A percentile compares a stretch with the other conserved stretches of the same genome.
These are phyloP conservation scores for Callospermophilus lateralis DNA, from an alignment of 2,113 vertebrate genomes.

Conservation along the genomic window DNA sequence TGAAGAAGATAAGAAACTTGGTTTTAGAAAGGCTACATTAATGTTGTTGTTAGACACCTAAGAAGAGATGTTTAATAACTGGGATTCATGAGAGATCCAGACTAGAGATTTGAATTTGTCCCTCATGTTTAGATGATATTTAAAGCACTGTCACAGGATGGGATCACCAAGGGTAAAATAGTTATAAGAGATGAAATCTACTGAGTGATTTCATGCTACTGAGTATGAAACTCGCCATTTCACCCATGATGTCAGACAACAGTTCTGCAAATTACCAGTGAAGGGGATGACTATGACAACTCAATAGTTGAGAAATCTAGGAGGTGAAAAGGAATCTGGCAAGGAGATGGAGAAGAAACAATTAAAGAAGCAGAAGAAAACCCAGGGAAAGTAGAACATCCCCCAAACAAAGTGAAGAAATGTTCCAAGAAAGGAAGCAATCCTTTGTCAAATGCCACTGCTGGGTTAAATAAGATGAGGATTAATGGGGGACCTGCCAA, in stretches of 20 bases:
- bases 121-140: neutral
- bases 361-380: neutral
- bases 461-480: neutral
- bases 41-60: neutral
- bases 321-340: neutral
- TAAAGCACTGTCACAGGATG: neutral
- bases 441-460: neutral
- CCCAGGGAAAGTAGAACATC: neutral
- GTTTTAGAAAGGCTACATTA: neutral
- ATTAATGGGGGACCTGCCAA: neutral
- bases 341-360: neutral
- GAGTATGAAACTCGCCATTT: neutral
- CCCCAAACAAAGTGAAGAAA: neutral
- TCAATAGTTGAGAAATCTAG: neutral
- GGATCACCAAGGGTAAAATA: neutral
- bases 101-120: neutral
- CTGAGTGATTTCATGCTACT: neutral
- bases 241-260: neutral
- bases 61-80: neutral
- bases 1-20: neutral
- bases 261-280: neutral
- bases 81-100: neutral
- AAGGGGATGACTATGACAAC: neutral
- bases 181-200: neutral
- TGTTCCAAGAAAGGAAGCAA: neutral